These are phyloP conservation scores for Dufourea novaeangliae DNA, from an alignment of 1,140 invertebrate species.

Conservation along the genomic window DNA sequence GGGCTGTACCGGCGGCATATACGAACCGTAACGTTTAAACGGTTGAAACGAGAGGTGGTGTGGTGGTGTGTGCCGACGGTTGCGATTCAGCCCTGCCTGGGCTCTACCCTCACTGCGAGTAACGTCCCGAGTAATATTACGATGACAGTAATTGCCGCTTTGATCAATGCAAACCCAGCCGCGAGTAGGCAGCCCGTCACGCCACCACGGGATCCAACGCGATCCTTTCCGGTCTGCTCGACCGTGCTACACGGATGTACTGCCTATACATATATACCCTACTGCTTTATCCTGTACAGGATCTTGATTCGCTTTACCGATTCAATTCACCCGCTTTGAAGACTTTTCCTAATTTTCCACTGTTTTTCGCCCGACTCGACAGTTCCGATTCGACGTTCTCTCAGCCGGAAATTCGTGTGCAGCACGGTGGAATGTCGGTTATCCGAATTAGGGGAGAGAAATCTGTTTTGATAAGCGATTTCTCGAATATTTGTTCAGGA, in stretches of 20 bases:
- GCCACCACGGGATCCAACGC: slow-evolving; percentile 62
- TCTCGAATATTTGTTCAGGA: no score
- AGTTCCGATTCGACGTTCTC: no score
- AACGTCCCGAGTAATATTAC: slow-evolving; percentile 78
- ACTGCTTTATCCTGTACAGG: slow-evolving; percentile 1
- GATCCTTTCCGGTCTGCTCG: slow-evolving; percentile 58
- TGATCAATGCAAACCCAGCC: slow-evolving; percentile 76
- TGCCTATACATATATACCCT: no score
- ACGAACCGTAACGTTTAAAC: slow-evolving; percentile 58
- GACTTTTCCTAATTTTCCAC: background rate
- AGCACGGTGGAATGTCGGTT: no score
- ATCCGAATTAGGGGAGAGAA: no score
- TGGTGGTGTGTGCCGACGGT: slow-evolving; percentile 7
- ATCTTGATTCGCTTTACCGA: slow-evolving; percentile 2
- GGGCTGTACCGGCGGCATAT: slow-evolving; percentile 46
- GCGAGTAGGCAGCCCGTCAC: slow-evolving; percentile 71
- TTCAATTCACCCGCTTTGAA: background rate
- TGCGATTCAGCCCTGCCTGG: slow-evolving; percentile 17
- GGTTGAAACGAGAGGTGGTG: slow-evolving; percentile 26
- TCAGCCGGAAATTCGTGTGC: no score
- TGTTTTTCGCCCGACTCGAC: no score
- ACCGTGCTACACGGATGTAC: slow-evolving; percentile 6
- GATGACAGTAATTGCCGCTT: slow-evolving; percentile 80
- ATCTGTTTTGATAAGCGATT: no score
- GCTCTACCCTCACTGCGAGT: slow-evolving; percentile 59